A percentile compares a stretch with the other conserved stretches of the same genome.
These are phyloP conservation scores for Aspidoscelis tigris DNA, from an alignment of 2,113 vertebrate species.

Conservation along the genomic window DNA sequence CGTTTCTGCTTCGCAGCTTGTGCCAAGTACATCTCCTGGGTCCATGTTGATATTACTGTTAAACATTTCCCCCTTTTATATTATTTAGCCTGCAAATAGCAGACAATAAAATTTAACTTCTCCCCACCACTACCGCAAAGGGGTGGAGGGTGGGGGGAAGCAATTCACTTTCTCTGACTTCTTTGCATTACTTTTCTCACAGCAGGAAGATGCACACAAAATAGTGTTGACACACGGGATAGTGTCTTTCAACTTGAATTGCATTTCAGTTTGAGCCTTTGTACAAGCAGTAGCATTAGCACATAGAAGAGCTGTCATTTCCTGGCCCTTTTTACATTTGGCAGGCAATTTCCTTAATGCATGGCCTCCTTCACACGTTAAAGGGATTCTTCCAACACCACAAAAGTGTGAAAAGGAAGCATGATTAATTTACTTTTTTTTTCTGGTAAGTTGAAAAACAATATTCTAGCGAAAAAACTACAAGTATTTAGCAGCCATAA, in stretches of 20 bases:
- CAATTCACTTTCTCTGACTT: not conserved
- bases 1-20: not conserved
- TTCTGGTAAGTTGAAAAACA: not conserved
- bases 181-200: constrained; percentile 16
- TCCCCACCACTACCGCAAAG: not conserved
- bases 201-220: constrained; percentile 8
- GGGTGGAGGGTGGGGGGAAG: too few relatives aligned
- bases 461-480: not conserved
- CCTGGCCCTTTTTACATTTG: constrained; percentile 23
- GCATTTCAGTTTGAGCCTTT: constrained; percentile 21
- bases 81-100: not conserved
- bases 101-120: not conserved
- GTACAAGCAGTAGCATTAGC: constrained; percentile 31
- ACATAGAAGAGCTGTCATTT: constrained; percentile 1
- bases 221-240: constrained; percentile 15
- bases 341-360: constrained; percentile 9
- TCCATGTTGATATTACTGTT: not conserved
- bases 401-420: not conserved
- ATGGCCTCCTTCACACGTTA: constrained; percentile 9
- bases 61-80: too few relatives aligned
- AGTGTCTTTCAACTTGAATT: constrained; percentile 8
- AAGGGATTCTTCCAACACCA: not conserved
- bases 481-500: not conserved
- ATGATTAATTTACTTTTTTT: constrained; percentile 27
- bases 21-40: not conserved